Evolutionary conservation across 2,797 vertebrate species (phyloP).

Genomic region (Chanos chanos): DNA sequence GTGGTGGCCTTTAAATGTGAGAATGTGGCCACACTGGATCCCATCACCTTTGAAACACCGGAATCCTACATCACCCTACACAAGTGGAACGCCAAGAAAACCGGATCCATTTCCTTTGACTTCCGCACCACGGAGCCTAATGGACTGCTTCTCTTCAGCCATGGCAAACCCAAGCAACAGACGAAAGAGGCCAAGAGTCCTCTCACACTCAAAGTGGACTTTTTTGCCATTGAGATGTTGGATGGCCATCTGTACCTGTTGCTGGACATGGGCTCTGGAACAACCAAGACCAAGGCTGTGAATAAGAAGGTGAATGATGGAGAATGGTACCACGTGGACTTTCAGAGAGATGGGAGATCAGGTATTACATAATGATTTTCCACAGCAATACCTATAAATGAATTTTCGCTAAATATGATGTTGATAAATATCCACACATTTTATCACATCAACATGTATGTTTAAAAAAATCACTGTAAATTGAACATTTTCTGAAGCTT

Average conservation of each 20-base stretch:
- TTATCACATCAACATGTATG: no score
- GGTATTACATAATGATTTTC: constrained; percentile 66
- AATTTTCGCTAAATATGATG: no score
- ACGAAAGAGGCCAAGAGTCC: constrained; percentile 89
- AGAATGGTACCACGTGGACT: constrained; percentile 98
- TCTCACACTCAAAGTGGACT: constrained; percentile 92
- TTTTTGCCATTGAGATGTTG: constrained; percentile 98
- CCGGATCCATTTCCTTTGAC: constrained; percentile 97
- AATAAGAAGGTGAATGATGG: constrained; percentile 98
- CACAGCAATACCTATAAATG: no score
- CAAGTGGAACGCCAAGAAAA: constrained; percentile 98
- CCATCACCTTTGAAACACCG: constrained; percentile 96
- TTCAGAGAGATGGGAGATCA: constrained; percentile 93
- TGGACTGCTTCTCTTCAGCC: constrained; percentile 94
- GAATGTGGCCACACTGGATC: constrained; percentile 94
- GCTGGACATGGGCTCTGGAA: constrained; percentile 96
- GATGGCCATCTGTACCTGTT: constrained; percentile 94
- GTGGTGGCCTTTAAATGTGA: constrained; percentile 98
- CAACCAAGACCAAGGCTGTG: constrained; percentile 91
- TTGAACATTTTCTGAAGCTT: no score
- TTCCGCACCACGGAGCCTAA: constrained; percentile 98
- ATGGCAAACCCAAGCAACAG: constrained; percentile 90
- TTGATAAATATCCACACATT: no score
- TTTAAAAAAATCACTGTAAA: no score
- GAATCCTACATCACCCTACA: constrained; percentile 92